These are phyloP conservation scores for Bhutanitis thaidina DNA, from an alignment of 2,888 invertebrate genomes.

Conservation along the genomic window DNA sequence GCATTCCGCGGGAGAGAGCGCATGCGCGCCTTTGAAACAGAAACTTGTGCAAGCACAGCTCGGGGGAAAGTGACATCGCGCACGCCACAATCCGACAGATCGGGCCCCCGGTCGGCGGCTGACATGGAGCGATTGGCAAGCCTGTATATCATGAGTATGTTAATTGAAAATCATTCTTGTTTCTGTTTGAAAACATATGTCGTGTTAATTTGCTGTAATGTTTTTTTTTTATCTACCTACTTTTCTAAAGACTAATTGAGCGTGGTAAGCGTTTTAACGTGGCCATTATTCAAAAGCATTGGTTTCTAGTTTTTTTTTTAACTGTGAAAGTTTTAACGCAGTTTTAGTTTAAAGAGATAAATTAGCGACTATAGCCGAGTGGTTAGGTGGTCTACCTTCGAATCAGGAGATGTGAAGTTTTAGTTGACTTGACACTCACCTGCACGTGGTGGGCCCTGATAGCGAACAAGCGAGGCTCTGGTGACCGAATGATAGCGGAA, in stretches of 20 bases:
- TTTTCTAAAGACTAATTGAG: conserved; percentile 18
- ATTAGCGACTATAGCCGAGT: background rate
- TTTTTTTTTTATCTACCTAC: conserved; percentile 10
- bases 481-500: no score
- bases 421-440: no score
- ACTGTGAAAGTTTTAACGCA: no score
- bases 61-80: conserved; percentile 63
- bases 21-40: conserved; percentile 57
- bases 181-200: background rate
- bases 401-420: no score
- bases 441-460: no score
- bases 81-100: conserved; percentile 57
- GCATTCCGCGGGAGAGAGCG: conserved; percentile 62
- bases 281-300: background rate
- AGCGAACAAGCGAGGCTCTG: no score
- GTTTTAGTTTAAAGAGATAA: background rate
- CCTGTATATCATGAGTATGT: conserved; percentile 21
- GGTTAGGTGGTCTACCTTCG: no score
- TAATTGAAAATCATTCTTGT: conserved; percentile 5
- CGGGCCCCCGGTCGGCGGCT: conserved; percentile 36
- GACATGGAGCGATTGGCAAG: conserved; percentile 45
- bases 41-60: conserved; percentile 42
- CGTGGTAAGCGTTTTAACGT: background rate
- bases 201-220: conserved; percentile 14
- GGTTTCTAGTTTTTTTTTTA: no score